Conservation (phyloP, 2,888 invertebrate genomes). For the Polylopha cassiicola region DNA sequence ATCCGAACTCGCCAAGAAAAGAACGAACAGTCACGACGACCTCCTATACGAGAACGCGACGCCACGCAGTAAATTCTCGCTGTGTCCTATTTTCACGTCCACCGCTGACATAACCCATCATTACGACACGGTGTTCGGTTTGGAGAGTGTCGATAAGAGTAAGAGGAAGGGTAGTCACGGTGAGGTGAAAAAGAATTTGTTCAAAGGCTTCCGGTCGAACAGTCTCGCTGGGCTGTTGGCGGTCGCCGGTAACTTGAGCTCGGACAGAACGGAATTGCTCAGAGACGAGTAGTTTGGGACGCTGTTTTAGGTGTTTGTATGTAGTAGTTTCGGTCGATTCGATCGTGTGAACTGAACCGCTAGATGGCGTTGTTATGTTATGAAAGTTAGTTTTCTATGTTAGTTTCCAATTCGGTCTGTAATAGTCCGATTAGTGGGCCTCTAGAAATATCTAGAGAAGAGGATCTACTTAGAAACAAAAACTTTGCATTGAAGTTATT, state of each 20-base stretch:
- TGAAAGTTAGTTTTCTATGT: no score
- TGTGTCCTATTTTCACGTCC: conserved; percentile 76
- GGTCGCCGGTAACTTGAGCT: conserved; percentile 39
- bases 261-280: conserved; percentile 57
- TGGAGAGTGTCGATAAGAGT: conserved; percentile 32
- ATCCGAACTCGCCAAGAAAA: conserved; percentile 42
- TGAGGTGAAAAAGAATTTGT: conserved; percentile 47
- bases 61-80: conserved; percentile 60
- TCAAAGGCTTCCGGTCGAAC: conserved; percentile 55
- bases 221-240: conserved; percentile 55
- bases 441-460: no score
- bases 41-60: conserved; percentile 46
- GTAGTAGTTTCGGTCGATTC: conserved; percentile 5
- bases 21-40: conserved; percentile 61
- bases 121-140: conserved; percentile 77
- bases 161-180: conserved; percentile 42
- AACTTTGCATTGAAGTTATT: no score
- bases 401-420: no score
- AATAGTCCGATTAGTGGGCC: no score
- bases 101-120: conserved; percentile 62
- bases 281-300: conserved; percentile 45
- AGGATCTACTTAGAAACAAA: no score
- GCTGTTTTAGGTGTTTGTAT: conserved; percentile 7
- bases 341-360: no score
- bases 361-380: no score